Base-by-base conservation (phyloP, 2,888 invertebrate species). In the Galerucella pusilla region DNA sequence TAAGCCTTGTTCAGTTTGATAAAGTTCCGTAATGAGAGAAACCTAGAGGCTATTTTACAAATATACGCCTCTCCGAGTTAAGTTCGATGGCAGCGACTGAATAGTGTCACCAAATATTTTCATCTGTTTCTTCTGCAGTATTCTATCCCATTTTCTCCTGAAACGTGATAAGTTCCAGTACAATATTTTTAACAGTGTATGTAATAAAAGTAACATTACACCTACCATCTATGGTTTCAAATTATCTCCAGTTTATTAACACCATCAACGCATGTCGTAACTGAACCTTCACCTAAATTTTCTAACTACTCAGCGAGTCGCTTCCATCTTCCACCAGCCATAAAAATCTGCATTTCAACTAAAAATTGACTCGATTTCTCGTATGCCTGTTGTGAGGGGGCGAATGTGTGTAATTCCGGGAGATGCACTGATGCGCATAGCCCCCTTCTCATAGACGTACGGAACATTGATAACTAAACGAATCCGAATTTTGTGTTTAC, bases 371-470 rank as follows among this genome's bases (percentile, higher is more conserved):
- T 57, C 35, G 66, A 72, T 72, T 66, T 66, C 72, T 72, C 59
- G 65, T 60, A 25, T 71, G 71, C 65, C 52, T 25, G 59, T 64
- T 59, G 35, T 67, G 72, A 72, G 72, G 78, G 75, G 74, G 77
- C 75, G 77, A 70, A 74, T 52, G 68, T 52, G 67, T 64, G 71
- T 70, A 71, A 71, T 77, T 76, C 78, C 75, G 77, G 78, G 80
- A 81, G 81, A 81, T 79, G 81, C 83, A 82, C 78, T 81, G 80
- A 78, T 81, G 77, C 81, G 81, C 80, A 78, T 80, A 80, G 81
- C 75, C 81, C 80, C 81, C 66, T 72, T 78, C 80, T 9, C 64
- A 65, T 65, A 20, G 20, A 16, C 46, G 64, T 65, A 7, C 64
- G 1, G 20, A 20, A 1, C 0, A 20, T 20, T 28, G 10, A 61